phyloP scores from a whole-genome alignment of 1,140 invertebrate genomes.

The Apis laboriosa region DNA sequence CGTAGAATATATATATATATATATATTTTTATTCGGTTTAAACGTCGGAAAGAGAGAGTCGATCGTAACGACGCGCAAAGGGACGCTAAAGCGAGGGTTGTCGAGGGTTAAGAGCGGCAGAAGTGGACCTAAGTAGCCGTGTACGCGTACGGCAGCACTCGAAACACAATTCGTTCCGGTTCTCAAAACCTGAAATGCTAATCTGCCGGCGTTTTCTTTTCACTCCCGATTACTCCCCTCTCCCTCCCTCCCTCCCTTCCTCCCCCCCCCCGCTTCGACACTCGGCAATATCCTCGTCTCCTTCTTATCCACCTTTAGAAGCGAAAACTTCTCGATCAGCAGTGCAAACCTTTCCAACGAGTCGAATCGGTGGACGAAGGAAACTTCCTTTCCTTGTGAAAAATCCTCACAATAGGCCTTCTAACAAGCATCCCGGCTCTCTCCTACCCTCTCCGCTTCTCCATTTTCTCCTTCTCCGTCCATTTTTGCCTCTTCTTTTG shows the following conservation, averaged over 20 bases:
- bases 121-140: conserved; percentile 42
- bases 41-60: neutral
- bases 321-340: conserved; percentile 31
- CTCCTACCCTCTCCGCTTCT: neutral
- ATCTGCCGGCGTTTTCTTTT: conserved; percentile 62
- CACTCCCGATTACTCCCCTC: conserved; percentile 21
- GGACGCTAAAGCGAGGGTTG: conserved; percentile 18
- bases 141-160: conserved; percentile 49
- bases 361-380: conserved; percentile 24
- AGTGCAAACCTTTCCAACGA: conserved; percentile 23
- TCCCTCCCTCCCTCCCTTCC: neutral
- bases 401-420: conserved; percentile 71
- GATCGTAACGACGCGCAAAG: conserved; percentile 1
- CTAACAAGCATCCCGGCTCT: conserved; percentile 75
- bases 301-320: neutral
- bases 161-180: conserved; percentile 66
- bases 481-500: conserved; percentile 50
- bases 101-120: conserved; percentile 25
- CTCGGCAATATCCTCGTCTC: neutral
- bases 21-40: too few relatives aligned
- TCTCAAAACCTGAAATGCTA: conserved; percentile 67
- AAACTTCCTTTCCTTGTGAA: conserved; percentile 55
- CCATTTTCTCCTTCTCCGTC: neutral
- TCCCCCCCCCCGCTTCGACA: neutral
- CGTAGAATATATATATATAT: too few relatives aligned